Evolutionary conservation across 1,140 invertebrate species (phyloP), one percentile per base, ranked within the genome.

Genomic region (Hyposmocoma kahamanoa): DNA sequence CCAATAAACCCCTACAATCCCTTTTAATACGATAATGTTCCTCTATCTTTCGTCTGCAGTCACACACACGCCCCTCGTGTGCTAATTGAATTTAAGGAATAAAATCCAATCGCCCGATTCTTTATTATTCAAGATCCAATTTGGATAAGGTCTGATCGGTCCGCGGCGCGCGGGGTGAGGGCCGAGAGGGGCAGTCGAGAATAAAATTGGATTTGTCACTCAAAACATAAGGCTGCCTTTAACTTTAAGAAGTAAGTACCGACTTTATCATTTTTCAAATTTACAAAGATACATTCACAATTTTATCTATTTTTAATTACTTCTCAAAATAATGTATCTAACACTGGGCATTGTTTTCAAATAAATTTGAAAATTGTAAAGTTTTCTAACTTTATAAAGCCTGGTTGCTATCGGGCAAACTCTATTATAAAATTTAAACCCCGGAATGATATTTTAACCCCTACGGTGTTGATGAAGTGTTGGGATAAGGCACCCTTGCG

Each of bases 121-220:
- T 87, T 87, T 87, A 87, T 87, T 87, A 87, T 87, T 87, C 85
- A 87, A 87, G 85, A 87, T 87, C 81, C 85, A 87, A 87, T 87
- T 87, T 87, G 85, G 85, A 87, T 87, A 87, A 87, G 82, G 84
- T 73, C 78, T 82, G 81, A 84, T 82, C 79, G 80, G 84, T 75
- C 74, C 75, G 78, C 66, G 73, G 67, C 59, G 62, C 44, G 56
- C 61, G 59, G 55, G 57, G 56, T 50, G 56, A 48, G 53, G 50
- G 54, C 54, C 47, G 59, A 56, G 70, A 67, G 72, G 77, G 79
- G 73, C 77, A 83, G 71, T 72, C 72, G 72, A 78, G 77, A 82
- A 85, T 85, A 81, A 85, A 85, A 85, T 85, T 85, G 79, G 79
- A 75, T 83, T 85, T 85, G 81, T 85, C 81, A 85, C 81, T 85